Conservation (phyloP, 1,140 invertebrate species). For the Drosophila athabasca region DNA sequence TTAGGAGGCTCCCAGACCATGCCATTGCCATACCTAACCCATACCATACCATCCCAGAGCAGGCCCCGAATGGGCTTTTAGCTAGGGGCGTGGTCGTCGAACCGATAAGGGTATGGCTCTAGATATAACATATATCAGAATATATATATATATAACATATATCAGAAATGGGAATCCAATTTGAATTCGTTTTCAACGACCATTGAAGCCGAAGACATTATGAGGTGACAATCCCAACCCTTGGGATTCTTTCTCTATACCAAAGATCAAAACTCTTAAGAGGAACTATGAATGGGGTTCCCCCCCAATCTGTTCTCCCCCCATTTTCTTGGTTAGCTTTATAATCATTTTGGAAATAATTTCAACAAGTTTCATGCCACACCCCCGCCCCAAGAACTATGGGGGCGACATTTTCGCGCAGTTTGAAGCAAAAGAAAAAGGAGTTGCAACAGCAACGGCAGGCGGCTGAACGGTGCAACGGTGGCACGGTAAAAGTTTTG, state of each 20-base stretch:
- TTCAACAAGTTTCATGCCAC: no score
- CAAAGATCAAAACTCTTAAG: no score
- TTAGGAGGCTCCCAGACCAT: constrained; percentile 40
- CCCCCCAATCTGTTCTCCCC: no score
- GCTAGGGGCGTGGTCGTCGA: no score
- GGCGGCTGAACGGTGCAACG: background rate
- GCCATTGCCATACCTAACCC: no score
- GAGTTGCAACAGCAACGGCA: constrained; percentile 9
- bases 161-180: constrained; percentile 46
- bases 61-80: no score
- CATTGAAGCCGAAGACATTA: constrained; percentile 32
- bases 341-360: no score
- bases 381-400: no score
- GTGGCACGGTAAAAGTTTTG: constrained; percentile 27
- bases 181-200: constrained; percentile 29
- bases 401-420: constrained; percentile 3
- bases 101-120: constrained; percentile 39
- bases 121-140: background rate
- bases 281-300: no score
- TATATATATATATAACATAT: background rate
- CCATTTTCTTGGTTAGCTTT: no score
- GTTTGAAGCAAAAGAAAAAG: background rate
- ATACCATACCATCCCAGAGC: background rate
- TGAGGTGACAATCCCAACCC: constrained; percentile 36
- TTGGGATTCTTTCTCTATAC: no score